Conservation (phyloP, 2,888 invertebrate species). For the Ormyrus thymus region DNA sequence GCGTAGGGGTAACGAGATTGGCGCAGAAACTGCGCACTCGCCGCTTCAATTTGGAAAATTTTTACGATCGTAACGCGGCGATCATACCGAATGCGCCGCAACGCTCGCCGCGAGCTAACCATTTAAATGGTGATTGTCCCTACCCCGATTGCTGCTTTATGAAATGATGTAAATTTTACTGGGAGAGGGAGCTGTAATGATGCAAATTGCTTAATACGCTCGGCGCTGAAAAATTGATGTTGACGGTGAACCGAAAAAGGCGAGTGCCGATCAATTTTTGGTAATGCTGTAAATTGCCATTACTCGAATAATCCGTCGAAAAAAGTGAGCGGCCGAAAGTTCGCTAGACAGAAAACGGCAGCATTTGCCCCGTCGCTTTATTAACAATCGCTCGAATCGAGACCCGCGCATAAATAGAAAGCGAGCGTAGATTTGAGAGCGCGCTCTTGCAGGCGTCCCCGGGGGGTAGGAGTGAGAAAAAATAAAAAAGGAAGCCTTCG, state of each 20-base stretch:
- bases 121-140: background rate
- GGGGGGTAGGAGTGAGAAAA: background rate
- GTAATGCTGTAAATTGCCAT: no score
- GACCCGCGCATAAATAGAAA: no score
- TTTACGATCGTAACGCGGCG: conserved; percentile 22
- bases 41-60: conserved; percentile 47
- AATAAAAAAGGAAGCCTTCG: background rate
- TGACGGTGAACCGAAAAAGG: no score
- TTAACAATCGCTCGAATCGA: no score
- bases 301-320: background rate
- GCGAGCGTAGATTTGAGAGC: no score
- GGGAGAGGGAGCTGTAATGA: no score
- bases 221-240: no score
- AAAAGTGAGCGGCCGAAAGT: background rate
- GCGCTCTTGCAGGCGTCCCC: no score
- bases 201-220: no score
- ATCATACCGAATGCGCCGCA: conserved; percentile 1
- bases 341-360: no score
- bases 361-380: no score
- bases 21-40: background rate
- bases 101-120: background rate
- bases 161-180: background rate
- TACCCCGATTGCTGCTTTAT: background rate
- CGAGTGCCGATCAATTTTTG: no score
- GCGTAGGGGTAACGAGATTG: background rate